Evolutionary conservation across 2,113 vertebrate genomes (phyloP), one percentile per base, ranked within the genome.

Genomic region (Ceratotherium simum): DNA sequence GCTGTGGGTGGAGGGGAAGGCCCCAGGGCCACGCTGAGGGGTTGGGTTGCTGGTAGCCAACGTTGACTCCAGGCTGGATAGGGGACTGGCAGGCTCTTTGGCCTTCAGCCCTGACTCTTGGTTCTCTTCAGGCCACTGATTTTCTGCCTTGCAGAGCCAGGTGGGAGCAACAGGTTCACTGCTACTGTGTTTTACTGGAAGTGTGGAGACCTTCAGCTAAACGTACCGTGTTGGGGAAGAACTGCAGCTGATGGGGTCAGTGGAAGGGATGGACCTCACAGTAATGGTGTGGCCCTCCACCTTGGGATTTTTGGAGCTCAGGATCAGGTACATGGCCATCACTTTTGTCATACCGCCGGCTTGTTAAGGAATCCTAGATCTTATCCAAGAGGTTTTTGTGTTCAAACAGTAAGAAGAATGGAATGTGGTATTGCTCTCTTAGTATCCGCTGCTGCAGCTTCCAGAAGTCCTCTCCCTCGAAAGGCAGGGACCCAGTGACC

Each of bases 321-420:
- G 87, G 6, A 29, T 78, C 33, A 65, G 42, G 46, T 3, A 31
- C 3, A 1, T 54, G 20, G 99, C 99, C 99, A 99, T 99, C 86
- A 99, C 39, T 97, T 31, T 99, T 99, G 48, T 99, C 99, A 90
- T 99, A 99, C 98, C 99, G 99, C 98, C 99, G 99, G 98, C 98
- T 99, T 95, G 99, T 97, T 93, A 99, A 98, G 1, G 99, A 99
- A 87, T 99, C 99, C 98, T 99, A 98, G 95, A 99, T 99, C 97
- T 99, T 4, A 4, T 39, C 39, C 39, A 39, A 39, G 39, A 39
- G 39, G 39, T 39, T 39, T 39, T 39, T 39, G 39, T 39, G 39
- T 39, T 39, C 39, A 39, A 39, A 39, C 39, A 4, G 4, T 39
- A 39, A 39, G 39, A 39, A 39, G 39, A 39, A 39, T 39, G 39